Evolutionary conservation across 2,888 invertebrate species (phyloP), one percentile per base, ranked within the genome.

Genomic region (Apamea epomidion): DNA sequence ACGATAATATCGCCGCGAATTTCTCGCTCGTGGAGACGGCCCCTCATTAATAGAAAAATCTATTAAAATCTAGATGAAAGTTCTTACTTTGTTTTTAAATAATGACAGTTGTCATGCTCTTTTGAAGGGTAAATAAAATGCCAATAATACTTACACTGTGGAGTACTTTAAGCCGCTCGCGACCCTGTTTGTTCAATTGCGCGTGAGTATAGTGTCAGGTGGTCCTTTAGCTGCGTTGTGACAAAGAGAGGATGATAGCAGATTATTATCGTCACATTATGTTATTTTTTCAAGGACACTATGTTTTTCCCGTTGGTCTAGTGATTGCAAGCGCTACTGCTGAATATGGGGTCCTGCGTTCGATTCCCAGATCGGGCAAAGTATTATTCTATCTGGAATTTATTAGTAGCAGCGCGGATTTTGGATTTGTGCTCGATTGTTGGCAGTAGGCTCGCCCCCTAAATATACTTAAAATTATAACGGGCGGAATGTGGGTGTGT

Each of bases 181-280:
- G 71, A 76, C 87, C 74, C 67, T 88, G 67, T 88, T 88, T 85
- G 80, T 78, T 82, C 88, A 82, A 85, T 82, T 88, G 87, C 69
- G 71, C 82, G 60, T 72, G 51, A 87, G 88, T 85, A 86, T 72
- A 74, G 78, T 76, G 76, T 75, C 86, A 87, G 86, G 88, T 88
- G 85, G 80, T 64, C 29, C 68, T 77, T 42, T 69, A 10, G 18
- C 70, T 67, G 29, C 25, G 7, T 60, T 68, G 25, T 85, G 60
- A 51, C 37, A n/a, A 54, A 72, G 12, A 60, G 64, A 73, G 69
- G 77, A 74, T 70, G 65, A 86, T 81, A 64, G 71, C 7, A 18
- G 51, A 75, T 79, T 70, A 60, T 75, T 74, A 48, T 71, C 45
- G 58, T 32, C n/a, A 60, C 8, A 51, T 48, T 62, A 21, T 73